Percentiles rank a stretch among this genome's conserved stretches.
Evolutionary conservation across 2,113 vertebrate genomes (phyloP).

Genomic region (Rhynchomys soricoides): DNA sequence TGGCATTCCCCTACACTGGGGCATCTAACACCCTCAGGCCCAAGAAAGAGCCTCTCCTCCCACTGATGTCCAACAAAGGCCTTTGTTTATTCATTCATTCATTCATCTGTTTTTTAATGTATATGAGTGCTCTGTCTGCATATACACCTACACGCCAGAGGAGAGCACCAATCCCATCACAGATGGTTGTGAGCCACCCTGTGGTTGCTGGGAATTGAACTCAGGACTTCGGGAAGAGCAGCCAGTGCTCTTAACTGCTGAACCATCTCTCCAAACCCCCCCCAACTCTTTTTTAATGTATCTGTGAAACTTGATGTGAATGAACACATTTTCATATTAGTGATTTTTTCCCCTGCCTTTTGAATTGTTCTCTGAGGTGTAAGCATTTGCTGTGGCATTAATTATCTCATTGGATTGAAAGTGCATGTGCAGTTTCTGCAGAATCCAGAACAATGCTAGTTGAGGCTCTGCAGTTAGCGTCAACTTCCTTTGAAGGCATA

Average conservation of each 20-base stretch:
- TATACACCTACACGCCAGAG: too few species aligned
- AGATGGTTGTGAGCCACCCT: neutral
- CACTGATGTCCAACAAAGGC: too few species aligned
- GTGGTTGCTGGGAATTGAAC: neutral
- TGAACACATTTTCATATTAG: constrained; percentile 24
- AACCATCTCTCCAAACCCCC: neutral
- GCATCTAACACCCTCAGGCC: too few species aligned
- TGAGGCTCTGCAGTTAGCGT: constrained; percentile 16
- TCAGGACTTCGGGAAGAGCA: neutral
- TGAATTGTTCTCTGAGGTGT: constrained; percentile 61
- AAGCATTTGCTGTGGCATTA: constrained; percentile 33
- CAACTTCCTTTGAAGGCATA: constrained; percentile 45
- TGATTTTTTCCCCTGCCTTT: constrained; percentile 54
- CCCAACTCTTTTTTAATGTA: neutral
- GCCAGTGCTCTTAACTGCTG: neutral
- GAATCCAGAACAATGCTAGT: neutral
- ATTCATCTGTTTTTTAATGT: too few species aligned
- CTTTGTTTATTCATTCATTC: too few species aligned
- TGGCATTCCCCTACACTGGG: too few species aligned
- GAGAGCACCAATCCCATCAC: too few species aligned
- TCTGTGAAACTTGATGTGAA: constrained; percentile 48
- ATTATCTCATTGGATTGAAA: neutral
- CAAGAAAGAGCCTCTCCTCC: too few species aligned
- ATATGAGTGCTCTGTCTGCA: too few species aligned
- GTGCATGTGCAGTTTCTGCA: neutral